Conservation (phyloP, 2,797 vertebrate species). For the Myotis daubentonii region DNA sequence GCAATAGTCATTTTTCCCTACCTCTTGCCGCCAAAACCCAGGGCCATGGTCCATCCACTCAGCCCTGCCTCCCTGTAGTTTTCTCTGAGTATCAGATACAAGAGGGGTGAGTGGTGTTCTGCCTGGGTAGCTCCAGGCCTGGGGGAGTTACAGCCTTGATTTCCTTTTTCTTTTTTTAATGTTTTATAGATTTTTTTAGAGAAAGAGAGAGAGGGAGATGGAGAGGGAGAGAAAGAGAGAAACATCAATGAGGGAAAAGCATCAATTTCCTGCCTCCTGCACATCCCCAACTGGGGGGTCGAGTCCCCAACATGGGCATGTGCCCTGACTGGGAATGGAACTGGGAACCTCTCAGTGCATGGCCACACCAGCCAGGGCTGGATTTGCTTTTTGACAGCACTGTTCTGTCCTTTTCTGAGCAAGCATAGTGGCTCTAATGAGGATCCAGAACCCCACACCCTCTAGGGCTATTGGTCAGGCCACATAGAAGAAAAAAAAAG, state of each 20-base stretch:
- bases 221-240: too few relatives aligned
- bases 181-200: too few relatives aligned
- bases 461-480: neutral
- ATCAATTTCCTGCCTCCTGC: too few relatives aligned
- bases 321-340: too few relatives aligned
- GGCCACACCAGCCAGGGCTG: too few relatives aligned
- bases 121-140: neutral
- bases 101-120: neutral
- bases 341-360: too few relatives aligned
- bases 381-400: neutral
- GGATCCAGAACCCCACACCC: neutral
- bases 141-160: neutral
- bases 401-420: neutral
- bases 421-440: neutral
- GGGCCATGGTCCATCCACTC: rapidly evolving
- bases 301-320: too few relatives aligned
- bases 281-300: too few relatives aligned
- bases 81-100: neutral
- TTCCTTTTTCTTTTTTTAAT: neutral
- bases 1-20: neutral
- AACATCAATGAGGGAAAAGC: too few relatives aligned
- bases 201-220: too few relatives aligned
- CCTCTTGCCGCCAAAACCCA: neutral
- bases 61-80: neutral
- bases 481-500: neutral